phyloP scores from a whole-genome alignment of 2,888 invertebrate genomes.

The Eupithecia vulgata region DNA sequence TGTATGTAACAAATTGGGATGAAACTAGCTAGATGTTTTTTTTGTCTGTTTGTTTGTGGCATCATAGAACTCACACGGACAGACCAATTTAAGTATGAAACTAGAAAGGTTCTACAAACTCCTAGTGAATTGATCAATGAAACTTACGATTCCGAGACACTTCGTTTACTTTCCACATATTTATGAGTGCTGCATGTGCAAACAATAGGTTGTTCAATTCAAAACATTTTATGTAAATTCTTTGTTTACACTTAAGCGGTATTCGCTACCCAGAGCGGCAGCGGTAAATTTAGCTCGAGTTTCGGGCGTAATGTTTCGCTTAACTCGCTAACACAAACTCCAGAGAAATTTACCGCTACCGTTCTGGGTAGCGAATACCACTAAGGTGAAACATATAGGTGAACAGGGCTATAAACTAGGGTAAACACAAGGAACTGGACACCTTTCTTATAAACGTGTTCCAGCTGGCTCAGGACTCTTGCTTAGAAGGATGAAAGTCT shows the following conservation, averaged over 20 bases:
- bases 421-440: background rate
- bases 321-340: no score
- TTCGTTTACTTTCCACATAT: constrained; percentile 79
- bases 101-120: background rate
- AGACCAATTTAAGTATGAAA: background rate
- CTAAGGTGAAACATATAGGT: no score
- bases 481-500: background rate
- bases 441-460: background rate
- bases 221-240: background rate
- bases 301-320: no score
- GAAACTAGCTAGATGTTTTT: background rate
- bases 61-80: background rate
- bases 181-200: constrained; percentile 75
- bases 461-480: background rate
- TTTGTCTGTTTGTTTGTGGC: no score
- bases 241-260: background rate
- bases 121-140: background rate
- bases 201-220: background rate
- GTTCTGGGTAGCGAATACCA: background rate
- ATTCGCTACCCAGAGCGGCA: background rate
- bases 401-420: background rate
- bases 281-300: no score
- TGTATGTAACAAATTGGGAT: background rate
- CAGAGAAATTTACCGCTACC: background rate
- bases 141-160: constrained; percentile 80